Evolutionary conservation across 2,888 invertebrate genomes (phyloP).

Genomic region (Sarcophaga rosellei): DNA sequence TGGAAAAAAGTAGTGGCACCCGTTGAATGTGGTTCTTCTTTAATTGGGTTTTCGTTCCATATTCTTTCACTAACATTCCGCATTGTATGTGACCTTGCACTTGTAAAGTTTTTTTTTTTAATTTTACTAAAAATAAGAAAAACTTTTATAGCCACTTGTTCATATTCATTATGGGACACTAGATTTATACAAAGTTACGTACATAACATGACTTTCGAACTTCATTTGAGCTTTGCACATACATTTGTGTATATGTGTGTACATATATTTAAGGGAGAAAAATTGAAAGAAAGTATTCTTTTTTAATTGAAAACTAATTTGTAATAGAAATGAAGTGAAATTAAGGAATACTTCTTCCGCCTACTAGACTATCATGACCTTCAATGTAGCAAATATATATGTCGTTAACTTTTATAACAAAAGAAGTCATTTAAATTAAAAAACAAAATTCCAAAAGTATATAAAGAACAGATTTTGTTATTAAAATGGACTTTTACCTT

Average conservation of each 20-base stretch:
- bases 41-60: not conserved
- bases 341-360: no score
- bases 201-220: not conserved
- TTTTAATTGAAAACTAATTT: no score
- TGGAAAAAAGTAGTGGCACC: not conserved
- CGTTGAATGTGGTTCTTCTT: not conserved
- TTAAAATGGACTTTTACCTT: no score
- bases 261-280: not conserved
- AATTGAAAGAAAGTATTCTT: no score
- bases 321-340: no score
- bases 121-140: not conserved
- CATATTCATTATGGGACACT: not conserved
- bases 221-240: not conserved
- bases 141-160: not conserved
- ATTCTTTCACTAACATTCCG: not conserved
- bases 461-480: no score
- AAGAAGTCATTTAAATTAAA: no score
- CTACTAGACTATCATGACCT: no score
- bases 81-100: constrained; percentile 32
- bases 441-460: no score
- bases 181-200: not conserved
- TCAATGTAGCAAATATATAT: no score
- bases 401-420: no score
- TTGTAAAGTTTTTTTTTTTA: not conserved
- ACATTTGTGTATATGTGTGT: not conserved